A percentile compares a stretch with the other conserved stretches of the same genome.
Conservation (phyloP, 2,113 vertebrate species). For the Xenus cinereus region DNA sequence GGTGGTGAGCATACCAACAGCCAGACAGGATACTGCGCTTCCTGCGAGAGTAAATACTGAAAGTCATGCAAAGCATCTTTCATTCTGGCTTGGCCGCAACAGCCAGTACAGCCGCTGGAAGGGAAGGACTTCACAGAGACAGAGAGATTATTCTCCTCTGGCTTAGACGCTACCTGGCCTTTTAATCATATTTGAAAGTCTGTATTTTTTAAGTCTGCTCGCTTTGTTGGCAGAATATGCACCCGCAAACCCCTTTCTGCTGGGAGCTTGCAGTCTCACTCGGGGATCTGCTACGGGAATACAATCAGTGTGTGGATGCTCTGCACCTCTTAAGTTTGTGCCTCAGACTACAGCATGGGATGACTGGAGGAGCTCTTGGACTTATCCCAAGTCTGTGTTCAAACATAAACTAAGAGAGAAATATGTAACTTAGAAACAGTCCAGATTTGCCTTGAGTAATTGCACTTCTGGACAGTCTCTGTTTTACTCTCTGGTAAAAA, state of each 20-base stretch:
- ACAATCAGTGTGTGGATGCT: neutral
- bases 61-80: slow-evolving; percentile 55
- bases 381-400: neutral
- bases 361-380: neutral
- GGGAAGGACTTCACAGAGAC: slow-evolving; percentile 26
- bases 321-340: neutral
- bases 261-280: neutral
- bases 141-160: slow-evolving; percentile 26
- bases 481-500: neutral
- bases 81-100: slow-evolving; percentile 15
- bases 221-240: neutral
- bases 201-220: slow-evolving; percentile 12
- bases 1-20: slow-evolving; percentile 67
- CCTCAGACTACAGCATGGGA: neutral
- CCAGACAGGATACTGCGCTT: slow-evolving; percentile 85
- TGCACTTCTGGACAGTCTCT: neutral
- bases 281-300: neutral
- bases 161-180: slow-evolving; percentile 12
- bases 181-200: neutral
- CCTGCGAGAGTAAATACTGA: slow-evolving; percentile 75
- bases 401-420: neutral
- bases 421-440: neutral
- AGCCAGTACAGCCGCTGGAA: neutral
- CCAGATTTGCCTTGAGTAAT: neutral
- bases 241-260: neutral